Evolutionary conservation across 2,888 invertebrate species (phyloP).

Genomic region (Tetramorium bicarinatum): DNA sequence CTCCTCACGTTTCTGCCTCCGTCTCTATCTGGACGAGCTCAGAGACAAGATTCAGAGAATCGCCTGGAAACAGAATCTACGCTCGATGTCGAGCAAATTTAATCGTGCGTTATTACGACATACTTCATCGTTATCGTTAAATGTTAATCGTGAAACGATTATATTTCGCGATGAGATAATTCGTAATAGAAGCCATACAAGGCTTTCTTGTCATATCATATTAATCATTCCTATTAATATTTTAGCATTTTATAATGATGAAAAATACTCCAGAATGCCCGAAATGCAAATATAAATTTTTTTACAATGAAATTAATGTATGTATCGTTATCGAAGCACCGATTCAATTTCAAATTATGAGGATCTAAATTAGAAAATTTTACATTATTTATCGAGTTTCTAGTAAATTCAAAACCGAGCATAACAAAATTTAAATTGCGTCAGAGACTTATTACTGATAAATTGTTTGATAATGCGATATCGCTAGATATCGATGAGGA

Average conservation of each 20-base stretch:
- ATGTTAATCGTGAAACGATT: background rate
- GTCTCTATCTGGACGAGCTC: constrained; percentile 11
- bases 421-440: background rate
- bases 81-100: background rate
- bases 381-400: background rate
- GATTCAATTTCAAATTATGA: background rate
- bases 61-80: background rate
- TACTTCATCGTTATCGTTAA: background rate
- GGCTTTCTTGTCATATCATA: background rate
- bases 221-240: background rate
- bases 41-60: constrained; percentile 20
- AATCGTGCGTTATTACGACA: background rate
- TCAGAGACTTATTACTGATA: background rate
- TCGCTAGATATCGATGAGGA: background rate
- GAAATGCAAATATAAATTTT: background rate
- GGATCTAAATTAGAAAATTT: background rate
- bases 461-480: background rate
- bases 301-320: background rate
- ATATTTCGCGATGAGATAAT: background rate
- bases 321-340: background rate
- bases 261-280: background rate
- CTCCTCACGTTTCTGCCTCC: constrained; percentile 59
- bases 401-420: background rate
- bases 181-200: background rate
- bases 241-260: background rate